Evolutionary conservation across 2,113 vertebrate species (phyloP).

Genomic region (Zootoca vivipara): DNA sequence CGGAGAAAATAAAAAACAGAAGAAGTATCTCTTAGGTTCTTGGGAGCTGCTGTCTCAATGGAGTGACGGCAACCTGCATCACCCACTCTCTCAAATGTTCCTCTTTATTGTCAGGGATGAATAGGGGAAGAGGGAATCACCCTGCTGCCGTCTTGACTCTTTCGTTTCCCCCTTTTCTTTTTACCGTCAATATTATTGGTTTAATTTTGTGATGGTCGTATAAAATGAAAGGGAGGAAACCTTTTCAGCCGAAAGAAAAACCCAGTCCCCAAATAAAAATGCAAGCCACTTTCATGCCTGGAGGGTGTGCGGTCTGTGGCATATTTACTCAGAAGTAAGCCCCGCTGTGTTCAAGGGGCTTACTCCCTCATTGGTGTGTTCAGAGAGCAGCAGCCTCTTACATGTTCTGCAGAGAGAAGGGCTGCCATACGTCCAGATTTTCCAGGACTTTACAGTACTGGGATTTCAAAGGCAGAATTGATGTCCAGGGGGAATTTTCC

Average conservation of each 20-base stretch:
- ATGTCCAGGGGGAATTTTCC: no score
- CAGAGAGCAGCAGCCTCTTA: no score
- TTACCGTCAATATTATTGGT: no score
- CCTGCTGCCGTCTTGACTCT: background rate
- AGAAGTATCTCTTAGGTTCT: background rate
- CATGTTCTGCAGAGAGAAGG: no score
- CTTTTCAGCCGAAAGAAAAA: background rate
- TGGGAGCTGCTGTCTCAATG: background rate
- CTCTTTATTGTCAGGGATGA: background rate
- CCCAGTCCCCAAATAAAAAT: background rate
- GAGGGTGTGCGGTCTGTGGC: background rate
- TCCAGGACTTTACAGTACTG: no score
- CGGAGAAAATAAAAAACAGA: background rate
- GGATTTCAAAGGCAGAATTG: no score
- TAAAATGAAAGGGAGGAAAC: background rate
- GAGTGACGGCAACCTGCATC: background rate
- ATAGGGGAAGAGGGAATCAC: background rate
- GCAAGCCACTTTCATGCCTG: background rate
- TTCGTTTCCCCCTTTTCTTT: no score
- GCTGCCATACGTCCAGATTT: no score
- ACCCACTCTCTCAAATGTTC: background rate
- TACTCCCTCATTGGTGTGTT: background rate
- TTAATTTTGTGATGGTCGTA: background rate
- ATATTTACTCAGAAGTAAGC: background rate
- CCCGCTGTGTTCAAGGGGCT: background rate